phyloP scores from a whole-genome alignment of 2,113 vertebrate genomes.

The Chelonoidis abingdonii region DNA sequence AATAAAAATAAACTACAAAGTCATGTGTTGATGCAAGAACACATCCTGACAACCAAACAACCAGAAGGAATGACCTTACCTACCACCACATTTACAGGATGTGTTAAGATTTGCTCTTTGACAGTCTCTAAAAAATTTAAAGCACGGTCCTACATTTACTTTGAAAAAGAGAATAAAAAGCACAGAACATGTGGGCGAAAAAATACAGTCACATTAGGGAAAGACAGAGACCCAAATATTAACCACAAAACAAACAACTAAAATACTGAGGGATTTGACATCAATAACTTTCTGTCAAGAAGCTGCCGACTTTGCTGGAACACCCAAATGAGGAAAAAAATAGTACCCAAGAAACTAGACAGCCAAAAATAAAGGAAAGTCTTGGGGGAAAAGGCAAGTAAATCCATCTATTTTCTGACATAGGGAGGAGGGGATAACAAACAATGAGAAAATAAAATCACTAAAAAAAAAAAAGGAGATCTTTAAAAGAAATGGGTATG shows the following conservation, averaged over 20 bases:
- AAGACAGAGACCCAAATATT: not conserved
- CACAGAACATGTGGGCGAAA: not conserved
- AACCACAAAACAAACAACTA: not conserved
- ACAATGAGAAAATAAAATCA: not conserved
- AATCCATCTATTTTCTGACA: not conserved
- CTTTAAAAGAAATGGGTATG: rapidly evolving
- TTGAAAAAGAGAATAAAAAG: not conserved
- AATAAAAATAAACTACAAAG: not conserved
- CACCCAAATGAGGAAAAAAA: not conserved
- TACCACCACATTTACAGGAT: conserved; percentile 19
- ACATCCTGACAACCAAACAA: not conserved
- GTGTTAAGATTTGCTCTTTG: not conserved
- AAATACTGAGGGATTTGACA: not conserved
- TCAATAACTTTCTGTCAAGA: not conserved
- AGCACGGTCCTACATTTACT: not conserved
- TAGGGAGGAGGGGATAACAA: not conserved
- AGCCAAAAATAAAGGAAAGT: not conserved
- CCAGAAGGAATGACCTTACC: not conserved
- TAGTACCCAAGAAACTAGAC: not conserved
- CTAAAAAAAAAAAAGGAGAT: not conserved
- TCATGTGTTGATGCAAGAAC: not conserved
- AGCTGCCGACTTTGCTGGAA: not conserved
- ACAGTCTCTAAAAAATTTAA: not conserved
- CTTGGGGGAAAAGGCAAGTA: not conserved
- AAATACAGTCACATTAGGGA: not conserved